phyloP scores from a whole-genome alignment of 2,113 vertebrate genomes.

The Nyctibius bracteatus region DNA sequence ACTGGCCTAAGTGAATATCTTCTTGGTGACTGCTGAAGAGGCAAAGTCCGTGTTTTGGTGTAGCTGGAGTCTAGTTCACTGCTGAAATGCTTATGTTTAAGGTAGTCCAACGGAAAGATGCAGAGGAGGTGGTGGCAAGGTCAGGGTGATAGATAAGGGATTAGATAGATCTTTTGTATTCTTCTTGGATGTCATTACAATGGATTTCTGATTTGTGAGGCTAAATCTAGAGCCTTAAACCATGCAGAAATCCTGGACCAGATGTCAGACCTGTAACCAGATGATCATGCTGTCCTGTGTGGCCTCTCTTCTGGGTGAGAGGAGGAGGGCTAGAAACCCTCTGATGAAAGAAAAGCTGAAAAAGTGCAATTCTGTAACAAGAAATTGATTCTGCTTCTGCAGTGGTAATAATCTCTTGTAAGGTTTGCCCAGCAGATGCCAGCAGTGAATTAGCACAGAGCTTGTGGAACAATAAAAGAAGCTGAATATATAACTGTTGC shows the following conservation, averaged over 20 bases:
- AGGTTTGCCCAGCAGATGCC: background rate
- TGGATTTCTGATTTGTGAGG: background rate
- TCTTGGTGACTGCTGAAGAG: background rate
- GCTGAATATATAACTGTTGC: background rate
- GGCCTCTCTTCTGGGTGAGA: background rate
- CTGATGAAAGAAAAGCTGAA: background rate
- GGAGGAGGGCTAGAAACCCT: background rate
- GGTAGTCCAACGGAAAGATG: background rate
- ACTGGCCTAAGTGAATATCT: background rate
- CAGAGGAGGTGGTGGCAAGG: background rate
- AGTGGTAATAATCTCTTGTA: background rate
- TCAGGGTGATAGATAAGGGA: background rate
- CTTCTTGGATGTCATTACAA: background rate
- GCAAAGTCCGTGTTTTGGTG: background rate
- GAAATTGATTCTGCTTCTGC: background rate
- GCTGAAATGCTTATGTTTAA: background rate
- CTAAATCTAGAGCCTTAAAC: background rate
- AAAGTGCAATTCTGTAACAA: background rate
- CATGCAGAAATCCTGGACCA: background rate
- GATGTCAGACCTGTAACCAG: background rate
- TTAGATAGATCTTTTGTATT: background rate
- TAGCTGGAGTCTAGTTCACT: background rate
- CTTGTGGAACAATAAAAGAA: background rate
- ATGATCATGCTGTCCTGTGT: background rate
- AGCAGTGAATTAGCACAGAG: background rate